Conservation (phyloP, 1,140 invertebrate species). For the Lineus longissimus region DNA sequence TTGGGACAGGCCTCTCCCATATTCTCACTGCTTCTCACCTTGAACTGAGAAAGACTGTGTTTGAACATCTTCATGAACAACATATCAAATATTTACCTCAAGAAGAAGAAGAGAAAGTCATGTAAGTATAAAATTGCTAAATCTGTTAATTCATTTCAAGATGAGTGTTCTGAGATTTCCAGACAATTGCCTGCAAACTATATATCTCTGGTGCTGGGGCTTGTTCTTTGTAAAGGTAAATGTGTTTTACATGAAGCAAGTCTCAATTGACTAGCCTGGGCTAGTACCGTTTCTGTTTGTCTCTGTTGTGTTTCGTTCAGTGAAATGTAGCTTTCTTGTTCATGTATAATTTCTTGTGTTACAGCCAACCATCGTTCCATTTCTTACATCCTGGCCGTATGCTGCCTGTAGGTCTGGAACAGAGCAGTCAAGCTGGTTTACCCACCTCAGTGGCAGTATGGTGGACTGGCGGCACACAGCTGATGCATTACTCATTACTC, state of each 20-base stretch:
- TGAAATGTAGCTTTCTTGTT: no score
- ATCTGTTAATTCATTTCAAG: no score
- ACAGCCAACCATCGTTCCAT: constrained; percentile 40
- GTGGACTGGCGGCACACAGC: constrained; percentile 37
- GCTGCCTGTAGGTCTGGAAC: constrained; percentile 31
- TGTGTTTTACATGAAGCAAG: no score
- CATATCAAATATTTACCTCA: constrained; percentile 30
- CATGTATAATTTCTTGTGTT: no score
- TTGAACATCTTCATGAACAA: constrained; percentile 37
- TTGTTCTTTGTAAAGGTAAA: no score
- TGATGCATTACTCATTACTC: constrained; percentile 39
- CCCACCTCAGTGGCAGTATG: constrained; percentile 41
- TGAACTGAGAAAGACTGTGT: constrained; percentile 28
- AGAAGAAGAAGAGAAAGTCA: constrained; percentile 21
- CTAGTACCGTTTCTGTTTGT: no score
- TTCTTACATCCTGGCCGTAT: constrained; percentile 36
- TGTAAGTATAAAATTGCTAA: constrained; percentile 7
- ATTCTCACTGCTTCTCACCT: constrained; percentile 33
- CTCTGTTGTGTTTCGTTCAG: no score
- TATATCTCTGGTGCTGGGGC: no score
- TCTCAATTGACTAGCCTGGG: no score
- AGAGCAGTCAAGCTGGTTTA: constrained; percentile 21
- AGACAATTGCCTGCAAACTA: no score
- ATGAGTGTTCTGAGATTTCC: no score
- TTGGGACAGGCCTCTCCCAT: constrained; percentile 39